These are phyloP conservation scores for Pentamera pediparva DNA, from an alignment of 53 echinoderm and acorn worm genomes.

Conservation along the genomic window DNA sequence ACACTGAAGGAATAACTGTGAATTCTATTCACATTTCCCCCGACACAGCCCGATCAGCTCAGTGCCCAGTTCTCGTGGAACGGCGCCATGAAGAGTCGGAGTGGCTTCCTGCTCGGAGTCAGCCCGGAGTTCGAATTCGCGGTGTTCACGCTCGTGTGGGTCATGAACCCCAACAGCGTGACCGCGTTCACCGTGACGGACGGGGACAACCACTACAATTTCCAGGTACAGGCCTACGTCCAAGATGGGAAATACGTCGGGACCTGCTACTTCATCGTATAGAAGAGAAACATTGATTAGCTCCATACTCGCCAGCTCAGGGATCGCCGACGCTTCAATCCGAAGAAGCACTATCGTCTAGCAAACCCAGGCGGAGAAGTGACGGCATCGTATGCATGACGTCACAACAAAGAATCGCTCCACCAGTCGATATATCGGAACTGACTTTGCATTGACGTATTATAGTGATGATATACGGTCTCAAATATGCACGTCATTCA, in stretches of 20 bases:
- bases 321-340: not conserved
- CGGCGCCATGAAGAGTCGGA: conserved; percentile 51
- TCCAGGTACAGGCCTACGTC: conserved; percentile 65
- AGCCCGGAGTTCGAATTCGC: conserved; percentile 92
- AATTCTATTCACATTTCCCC: not conserved
- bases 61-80: conserved; percentile 65
- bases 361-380: not conserved
- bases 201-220: conserved; percentile 11
- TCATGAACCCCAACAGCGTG: conserved; percentile 44
- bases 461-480: no score
- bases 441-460: no score
- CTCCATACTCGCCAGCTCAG: not conserved
- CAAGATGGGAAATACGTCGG: conserved; percentile 56
- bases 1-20: no score
- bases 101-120: conserved; percentile 56
- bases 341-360: not conserved
- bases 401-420: no score
- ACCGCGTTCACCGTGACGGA: conserved; percentile 48
- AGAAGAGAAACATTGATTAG: not conserved
- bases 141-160: conserved; percentile 69
- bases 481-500: no score
- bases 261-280: conserved; percentile 49
- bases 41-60: conserved; percentile 44
- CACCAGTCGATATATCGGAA: no score
- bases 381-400: not conserved